Evolutionary conservation across 1,140 invertebrate genomes (phyloP), one percentile per base, ranked within the genome.

Genomic region (Holcopasites calliopsidis): DNA sequence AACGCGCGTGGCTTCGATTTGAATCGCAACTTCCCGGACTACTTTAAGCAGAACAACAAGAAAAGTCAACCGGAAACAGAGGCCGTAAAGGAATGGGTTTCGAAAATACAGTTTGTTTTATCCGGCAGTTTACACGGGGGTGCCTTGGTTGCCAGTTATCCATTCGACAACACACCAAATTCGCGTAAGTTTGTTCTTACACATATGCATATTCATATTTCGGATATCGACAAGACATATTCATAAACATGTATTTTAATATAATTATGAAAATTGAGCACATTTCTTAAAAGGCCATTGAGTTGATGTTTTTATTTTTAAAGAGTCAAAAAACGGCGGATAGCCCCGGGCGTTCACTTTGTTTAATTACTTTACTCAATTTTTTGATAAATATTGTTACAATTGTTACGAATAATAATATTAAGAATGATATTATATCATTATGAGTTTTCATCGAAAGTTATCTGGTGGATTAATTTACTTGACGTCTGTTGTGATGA

Each of bases 11-110:
- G 97, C 2, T 97, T 96, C 86, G 97, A 98, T 87, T 90, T 98
- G 68, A 98, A 98, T 91, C 94, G 97, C 58, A 98, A 98, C 91
- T 98, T 98, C 91, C 97, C 97, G 0, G 97, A 98, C 91, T 97
- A 96, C 88, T 98, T 98, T 91, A 97, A 97, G 86, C 94, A 95
- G 84, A 97, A 97, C 90, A 96, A 96, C 76, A 96, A 96, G 83
- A 93, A 95, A 28, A 94, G 95, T 3, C 97, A 97, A 89, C 97
- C 97, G 3, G 98, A 99, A 92, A 98, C 98, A 0, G 95, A 97
- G 82, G 97, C 97, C 1, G 96, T 99, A 2, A 98, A 99, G 91
- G 95, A 97, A 85, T 98, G 97, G 97, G 94, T 98, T 38, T 95
- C 95, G 47, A 96, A 97, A 89, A 97, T 97, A 76, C 96, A 97